Conservation (phyloP, 2,888 invertebrate species). For the Phengaris alcon region DNA sequence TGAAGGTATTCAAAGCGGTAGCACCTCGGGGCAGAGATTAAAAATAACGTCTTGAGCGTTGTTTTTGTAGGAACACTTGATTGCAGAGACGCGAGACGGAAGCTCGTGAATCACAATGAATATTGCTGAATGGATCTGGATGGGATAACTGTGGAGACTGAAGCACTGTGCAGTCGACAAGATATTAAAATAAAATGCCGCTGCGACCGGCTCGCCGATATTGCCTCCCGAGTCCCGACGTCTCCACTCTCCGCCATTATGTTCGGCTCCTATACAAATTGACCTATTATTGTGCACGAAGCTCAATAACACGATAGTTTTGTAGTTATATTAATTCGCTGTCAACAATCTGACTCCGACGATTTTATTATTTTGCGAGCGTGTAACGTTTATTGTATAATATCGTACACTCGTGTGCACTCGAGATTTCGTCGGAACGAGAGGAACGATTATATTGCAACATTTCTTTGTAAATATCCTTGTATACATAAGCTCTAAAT, state of each 20-base stretch:
- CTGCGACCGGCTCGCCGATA: slow-evolving; percentile 38
- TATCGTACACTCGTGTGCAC: not conserved
- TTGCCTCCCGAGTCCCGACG: slow-evolving; percentile 45
- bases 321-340: slow-evolving; percentile 20
- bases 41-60: slow-evolving; percentile 37
- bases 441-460: slow-evolving; percentile 27
- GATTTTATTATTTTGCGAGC: not conserved
- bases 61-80: slow-evolving; percentile 53
- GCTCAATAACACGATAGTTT: slow-evolving; percentile 25
- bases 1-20: slow-evolving; percentile 29
- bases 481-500: slow-evolving; percentile 51
- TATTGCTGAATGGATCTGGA: slow-evolving; percentile 50
- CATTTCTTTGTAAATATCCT: slow-evolving; percentile 37
- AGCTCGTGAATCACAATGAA: slow-evolving; percentile 56
- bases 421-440: slow-evolving; percentile 6
- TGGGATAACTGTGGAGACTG: slow-evolving; percentile 48
- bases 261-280: slow-evolving; percentile 41
- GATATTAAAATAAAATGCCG: slow-evolving; percentile 62
- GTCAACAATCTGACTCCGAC: not conserved
- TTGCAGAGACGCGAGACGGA: slow-evolving; percentile 52
- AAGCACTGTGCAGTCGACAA: slow-evolving; percentile 53
- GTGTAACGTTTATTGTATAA: not conserved
- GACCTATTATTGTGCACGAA: slow-evolving; percentile 40
- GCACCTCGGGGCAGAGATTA: slow-evolving; percentile 36
- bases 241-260: slow-evolving; percentile 39